Evolutionary conservation across 2,113 vertebrate species (phyloP).

Genomic region (Sardina pilchardus): DNA sequence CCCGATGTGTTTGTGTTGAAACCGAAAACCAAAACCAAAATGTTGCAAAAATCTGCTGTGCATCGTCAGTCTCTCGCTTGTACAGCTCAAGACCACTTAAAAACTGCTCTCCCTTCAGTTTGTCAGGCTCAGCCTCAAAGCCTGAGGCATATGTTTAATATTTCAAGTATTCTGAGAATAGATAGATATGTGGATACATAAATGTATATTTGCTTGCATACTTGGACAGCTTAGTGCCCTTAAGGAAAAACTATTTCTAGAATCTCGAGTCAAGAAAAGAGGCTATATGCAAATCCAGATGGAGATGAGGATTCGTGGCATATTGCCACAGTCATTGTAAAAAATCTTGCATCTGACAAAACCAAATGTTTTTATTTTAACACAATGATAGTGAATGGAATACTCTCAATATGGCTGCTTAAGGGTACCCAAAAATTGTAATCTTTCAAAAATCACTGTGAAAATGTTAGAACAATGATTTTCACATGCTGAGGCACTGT

Average conservation of each 20-base stretch:
- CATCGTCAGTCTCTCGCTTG: background rate
- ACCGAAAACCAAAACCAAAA: constrained; percentile 35
- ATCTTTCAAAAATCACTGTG: background rate
- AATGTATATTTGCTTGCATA: background rate
- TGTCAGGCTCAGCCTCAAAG: background rate
- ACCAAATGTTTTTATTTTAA: background rate
- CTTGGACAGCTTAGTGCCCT: background rate
- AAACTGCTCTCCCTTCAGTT: background rate
- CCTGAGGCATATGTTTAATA: background rate
- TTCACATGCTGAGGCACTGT: background rate
- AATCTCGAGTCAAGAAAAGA: background rate
- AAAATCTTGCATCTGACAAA: background rate
- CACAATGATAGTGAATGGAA: background rate
- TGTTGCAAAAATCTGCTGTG: background rate
- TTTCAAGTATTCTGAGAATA: background rate
- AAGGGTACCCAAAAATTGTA: background rate
- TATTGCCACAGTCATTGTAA: background rate
- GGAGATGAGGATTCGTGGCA: background rate
- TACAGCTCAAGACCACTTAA: background rate
- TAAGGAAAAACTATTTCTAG: background rate
- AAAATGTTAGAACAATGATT: background rate
- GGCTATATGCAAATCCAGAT: background rate
- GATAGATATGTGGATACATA: background rate
- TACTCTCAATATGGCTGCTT: background rate
- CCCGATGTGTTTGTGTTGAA: constrained; percentile 16